Conservation (phyloP, 2,797 vertebrate genomes). For the Myotis planiceps region DNA sequence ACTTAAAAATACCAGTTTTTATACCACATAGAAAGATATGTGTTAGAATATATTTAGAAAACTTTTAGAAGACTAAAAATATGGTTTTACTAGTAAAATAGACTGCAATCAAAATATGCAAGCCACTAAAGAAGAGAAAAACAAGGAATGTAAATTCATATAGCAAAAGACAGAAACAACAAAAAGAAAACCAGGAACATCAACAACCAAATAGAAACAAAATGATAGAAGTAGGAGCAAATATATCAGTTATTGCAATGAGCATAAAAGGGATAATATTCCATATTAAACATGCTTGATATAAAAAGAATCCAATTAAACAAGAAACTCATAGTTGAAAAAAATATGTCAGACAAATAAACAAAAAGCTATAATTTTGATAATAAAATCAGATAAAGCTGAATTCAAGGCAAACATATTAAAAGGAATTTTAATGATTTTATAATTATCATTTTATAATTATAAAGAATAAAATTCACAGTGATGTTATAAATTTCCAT, state of each 20-base stretch:
- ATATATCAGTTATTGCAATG: slow-evolving; percentile 37
- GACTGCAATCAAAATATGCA: not conserved
- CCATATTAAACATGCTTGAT: slow-evolving; percentile 57
- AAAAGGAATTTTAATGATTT: slow-evolving; percentile 43
- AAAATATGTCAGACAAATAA: slow-evolving; percentile 38
- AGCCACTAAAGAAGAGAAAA: slow-evolving; percentile 14
- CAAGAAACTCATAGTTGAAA: slow-evolving; percentile 45
- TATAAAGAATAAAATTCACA: slow-evolving; percentile 36
- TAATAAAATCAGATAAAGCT: slow-evolving; percentile 59
- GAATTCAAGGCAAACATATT: slow-evolving; percentile 51
- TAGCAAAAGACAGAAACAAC: not conserved
- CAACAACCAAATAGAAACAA: slow-evolving; percentile 52
- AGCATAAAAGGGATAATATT: slow-evolving; percentile 50
- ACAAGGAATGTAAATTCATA: not conserved
- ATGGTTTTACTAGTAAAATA: not conserved
- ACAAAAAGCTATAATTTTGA: slow-evolving; percentile 1
- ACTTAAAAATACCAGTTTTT: not conserved
- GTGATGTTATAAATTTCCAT: slow-evolving; percentile 14
- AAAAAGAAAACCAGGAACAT: slow-evolving; percentile 3
- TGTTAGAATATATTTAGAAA: not conserved
- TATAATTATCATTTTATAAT: slow-evolving; percentile 57
- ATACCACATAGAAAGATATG: not conserved
- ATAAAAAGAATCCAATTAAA: slow-evolving; percentile 65
- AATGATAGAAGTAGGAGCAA: slow-evolving; percentile 15
- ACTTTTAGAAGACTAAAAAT: not conserved